Evolutionary conservation across 2,113 vertebrate species (phyloP), one percentile per base, ranked within the genome.

Genomic region (Pelecanoides urinatrix): DNA sequence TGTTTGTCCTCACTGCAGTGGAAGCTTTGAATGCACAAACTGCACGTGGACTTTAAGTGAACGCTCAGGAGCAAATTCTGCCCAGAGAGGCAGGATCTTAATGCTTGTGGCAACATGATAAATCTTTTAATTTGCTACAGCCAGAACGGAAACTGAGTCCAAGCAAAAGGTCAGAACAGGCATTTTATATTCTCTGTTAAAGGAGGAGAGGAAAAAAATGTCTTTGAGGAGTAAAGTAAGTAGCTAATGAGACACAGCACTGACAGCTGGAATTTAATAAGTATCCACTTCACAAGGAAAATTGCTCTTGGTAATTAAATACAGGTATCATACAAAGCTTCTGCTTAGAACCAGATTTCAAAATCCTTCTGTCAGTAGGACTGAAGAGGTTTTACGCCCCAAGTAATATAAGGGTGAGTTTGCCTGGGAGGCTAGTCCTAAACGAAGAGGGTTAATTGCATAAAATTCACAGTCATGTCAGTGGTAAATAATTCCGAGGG

Each of bases 141-240:
- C 94, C 97, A 96, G 94, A 97, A 96, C 92, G 77, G 97, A 97
- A 98, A 96, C 94, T 9, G 87, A 95, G 90, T 88, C 97, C 94
- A 96, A 96, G 96, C 86, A 94, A 98, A 92, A 98, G 84, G 92
- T 97, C 97, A 98, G 94, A 96, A 95, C 73, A 84, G 90, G 96
- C 92, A 96, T 92, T 97, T 97, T 97, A 97, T 96, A 97, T 91
- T 97, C 95, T 95, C 90, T 92, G 75, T 94, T 97, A 95, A 90
- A 93, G 58, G 45, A 94, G 70, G 13, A n/a, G 55, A 95, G 70
- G 71, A 27, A 94, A 98, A 93, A 96, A 88, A 87, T 55, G 97
- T 96, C 97, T 98, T 97, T 98, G 97, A 98, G 98, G 96, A 97
- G 97, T 95, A 94, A 98, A 98, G 93, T 93, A 95, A 93, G 92